Percentiles rank a stretch among this genome's conserved stretches.
These are phyloP conservation scores for Cerceris ruficornis DNA, from an alignment of 2,888 invertebrate genomes.

Conservation along the genomic window DNA sequence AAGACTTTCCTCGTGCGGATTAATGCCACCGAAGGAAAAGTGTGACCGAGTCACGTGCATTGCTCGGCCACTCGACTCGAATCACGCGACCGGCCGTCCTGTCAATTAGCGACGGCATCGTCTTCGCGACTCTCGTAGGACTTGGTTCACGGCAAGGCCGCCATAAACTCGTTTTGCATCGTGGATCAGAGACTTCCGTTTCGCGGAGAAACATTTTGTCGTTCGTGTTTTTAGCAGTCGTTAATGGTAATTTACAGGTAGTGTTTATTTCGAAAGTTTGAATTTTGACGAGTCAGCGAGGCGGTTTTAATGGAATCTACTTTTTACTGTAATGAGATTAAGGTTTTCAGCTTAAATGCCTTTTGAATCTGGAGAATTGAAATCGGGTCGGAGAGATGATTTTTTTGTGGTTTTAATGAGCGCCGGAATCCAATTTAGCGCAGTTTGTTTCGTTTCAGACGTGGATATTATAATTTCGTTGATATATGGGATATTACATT, in stretches of 20 bases:
- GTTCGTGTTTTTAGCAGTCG: background rate
- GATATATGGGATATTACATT: too few relatives aligned
- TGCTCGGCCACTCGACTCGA: slow-evolving; percentile 60
- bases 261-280: too few relatives aligned
- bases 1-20: slow-evolving; percentile 54
- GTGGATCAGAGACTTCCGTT: background rate
- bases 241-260: background rate
- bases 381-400: too few relatives aligned
- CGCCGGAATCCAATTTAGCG: too few relatives aligned
- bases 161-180: slow-evolving; percentile 40
- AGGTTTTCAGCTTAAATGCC: too few relatives aligned
- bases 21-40: slow-evolving; percentile 65
- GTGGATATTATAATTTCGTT: too few relatives aligned
- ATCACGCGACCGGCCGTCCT: slow-evolving; percentile 70
- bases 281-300: background rate
- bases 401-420: too few relatives aligned
- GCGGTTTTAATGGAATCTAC: background rate
- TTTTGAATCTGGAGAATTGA: too few relatives aligned
- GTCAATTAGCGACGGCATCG: slow-evolving; percentile 58
- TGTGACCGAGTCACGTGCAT: slow-evolving; percentile 68
- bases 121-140: slow-evolving; percentile 41
- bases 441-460: too few relatives aligned
- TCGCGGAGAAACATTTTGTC: background rate
- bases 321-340: too few relatives aligned
- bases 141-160: slow-evolving; percentile 21